Percentiles rank a stretch among this genome's conserved stretches.
Evolutionary conservation across 92 coral and sea anemone genomes (phyloP).

Genomic region (Phenganax stokvisi): DNA sequence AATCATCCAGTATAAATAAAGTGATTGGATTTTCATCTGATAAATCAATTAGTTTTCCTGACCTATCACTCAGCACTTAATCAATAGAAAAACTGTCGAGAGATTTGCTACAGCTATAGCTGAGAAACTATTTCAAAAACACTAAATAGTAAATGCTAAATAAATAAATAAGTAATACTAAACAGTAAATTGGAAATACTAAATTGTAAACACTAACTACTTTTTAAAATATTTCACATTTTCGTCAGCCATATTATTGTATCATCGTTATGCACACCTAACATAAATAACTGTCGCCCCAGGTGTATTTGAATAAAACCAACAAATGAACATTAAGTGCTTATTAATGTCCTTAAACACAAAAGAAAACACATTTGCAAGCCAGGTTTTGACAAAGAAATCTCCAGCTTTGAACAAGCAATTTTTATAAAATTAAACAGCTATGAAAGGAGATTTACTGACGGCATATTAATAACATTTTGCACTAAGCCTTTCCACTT

Average conservation of each 20-base stretch:
- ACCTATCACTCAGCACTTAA: background rate
- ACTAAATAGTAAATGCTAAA: background rate
- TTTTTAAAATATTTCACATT: background rate
- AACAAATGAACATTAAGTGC: background rate
- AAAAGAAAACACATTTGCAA: background rate
- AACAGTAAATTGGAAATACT: background rate
- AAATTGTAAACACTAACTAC: background rate
- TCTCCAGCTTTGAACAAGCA: background rate
- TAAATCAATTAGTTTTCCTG: background rate
- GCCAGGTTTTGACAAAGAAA: background rate
- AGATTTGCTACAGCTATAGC: background rate
- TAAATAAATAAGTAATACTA: no score
- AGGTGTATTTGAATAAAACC: background rate
- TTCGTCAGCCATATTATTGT: background rate
- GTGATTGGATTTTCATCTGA: no score
- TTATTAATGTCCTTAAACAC: background rate
- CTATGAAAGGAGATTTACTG: background rate
- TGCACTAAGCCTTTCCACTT: constrained; percentile 20
- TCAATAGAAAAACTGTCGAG: background rate
- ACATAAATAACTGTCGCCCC: background rate
- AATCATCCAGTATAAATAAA: no score
- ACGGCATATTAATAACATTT: background rate
- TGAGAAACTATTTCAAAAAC: background rate
- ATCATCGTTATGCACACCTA: no score
- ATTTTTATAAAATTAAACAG: background rate